Percentiles rank a stretch among this genome's conserved stretches.
phyloP scores from a whole-genome alignment of 2,113 vertebrate genomes.

The Corythornis vintsioides region DNA sequence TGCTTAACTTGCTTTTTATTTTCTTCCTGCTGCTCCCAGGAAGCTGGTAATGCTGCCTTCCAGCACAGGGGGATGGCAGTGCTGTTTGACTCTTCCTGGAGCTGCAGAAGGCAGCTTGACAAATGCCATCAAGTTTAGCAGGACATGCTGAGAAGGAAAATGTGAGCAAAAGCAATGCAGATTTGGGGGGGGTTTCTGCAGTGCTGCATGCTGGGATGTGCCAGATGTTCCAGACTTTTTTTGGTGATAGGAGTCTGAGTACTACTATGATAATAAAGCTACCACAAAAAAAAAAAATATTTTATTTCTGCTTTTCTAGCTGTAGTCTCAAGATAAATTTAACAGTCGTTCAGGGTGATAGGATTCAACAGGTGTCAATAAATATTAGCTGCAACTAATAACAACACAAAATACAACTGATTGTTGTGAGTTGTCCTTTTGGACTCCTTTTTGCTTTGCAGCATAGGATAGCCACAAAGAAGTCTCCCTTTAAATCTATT shows the following conservation, averaged over 20 bases:
- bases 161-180: not conserved
- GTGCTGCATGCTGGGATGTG: not conserved
- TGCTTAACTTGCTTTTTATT: not conserved
- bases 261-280: not conserved
- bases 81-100: not conserved
- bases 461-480: not conserved
- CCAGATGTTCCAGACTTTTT: slow-evolving; percentile 41
- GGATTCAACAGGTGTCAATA: not conserved
- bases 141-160: slow-evolving; percentile 18
- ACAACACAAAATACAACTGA: not conserved
- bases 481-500: not conserved
- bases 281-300: not conserved
- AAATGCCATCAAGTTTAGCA: slow-evolving; percentile 5
- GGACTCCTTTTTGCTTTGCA: not conserved
- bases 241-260: not conserved
- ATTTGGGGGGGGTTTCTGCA: not conserved
- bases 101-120: slow-evolving; percentile 32
- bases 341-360: not conserved
- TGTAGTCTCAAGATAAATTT: not conserved
- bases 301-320: not conserved
- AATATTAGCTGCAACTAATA: not conserved
- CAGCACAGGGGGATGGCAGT: not conserved
- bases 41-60: not conserved
- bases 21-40: not conserved
- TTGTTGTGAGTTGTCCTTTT: not conserved